These are phyloP conservation scores for Tetraodon nigroviridis DNA, from an alignment of 2,113 vertebrate genomes.

Conservation along the genomic window DNA sequence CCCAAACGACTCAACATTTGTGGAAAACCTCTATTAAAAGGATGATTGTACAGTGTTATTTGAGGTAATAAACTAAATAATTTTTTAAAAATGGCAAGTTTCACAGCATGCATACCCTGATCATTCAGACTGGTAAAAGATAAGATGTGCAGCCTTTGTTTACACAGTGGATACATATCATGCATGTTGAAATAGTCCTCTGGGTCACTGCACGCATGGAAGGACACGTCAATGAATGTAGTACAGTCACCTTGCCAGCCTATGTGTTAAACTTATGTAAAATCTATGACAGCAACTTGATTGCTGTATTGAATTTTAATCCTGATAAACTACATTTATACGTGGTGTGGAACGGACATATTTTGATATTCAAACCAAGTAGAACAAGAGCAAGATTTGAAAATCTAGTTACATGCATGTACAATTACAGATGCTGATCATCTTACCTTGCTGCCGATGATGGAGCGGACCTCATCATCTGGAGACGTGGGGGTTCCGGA, in stretches of 20 bases:
- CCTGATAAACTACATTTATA: conserved; percentile 4
- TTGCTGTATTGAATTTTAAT: conserved; percentile 29
- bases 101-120: conserved; percentile 2
- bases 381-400: no score
- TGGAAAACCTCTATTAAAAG: background rate
- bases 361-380: no score
- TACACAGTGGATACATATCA: conserved; percentile 46
- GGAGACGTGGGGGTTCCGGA: conserved; percentile 95
- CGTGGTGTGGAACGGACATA: background rate
- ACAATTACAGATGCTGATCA: background rate
- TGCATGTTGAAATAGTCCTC: conserved; percentile 36
- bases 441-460: conserved; percentile 94
- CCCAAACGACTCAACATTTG: conserved; percentile 26
- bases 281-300: conserved; percentile 18
- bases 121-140: conserved; percentile 49
- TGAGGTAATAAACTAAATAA: no score
- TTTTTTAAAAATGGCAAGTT: no score
- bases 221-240: conserved; percentile 12
- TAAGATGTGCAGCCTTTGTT: conserved; percentile 69
- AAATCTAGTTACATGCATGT: no score
- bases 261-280: conserved; percentile 19
- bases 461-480: conserved; percentile 93
- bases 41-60: no score
- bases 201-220: conserved; percentile 37
- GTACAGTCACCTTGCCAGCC: conserved; percentile 5